Percentiles rank a stretch among this genome's conserved stretches.
Evolutionary conservation across 2,113 vertebrate species (phyloP).

Genomic region (Poecilia latipinna): DNA sequence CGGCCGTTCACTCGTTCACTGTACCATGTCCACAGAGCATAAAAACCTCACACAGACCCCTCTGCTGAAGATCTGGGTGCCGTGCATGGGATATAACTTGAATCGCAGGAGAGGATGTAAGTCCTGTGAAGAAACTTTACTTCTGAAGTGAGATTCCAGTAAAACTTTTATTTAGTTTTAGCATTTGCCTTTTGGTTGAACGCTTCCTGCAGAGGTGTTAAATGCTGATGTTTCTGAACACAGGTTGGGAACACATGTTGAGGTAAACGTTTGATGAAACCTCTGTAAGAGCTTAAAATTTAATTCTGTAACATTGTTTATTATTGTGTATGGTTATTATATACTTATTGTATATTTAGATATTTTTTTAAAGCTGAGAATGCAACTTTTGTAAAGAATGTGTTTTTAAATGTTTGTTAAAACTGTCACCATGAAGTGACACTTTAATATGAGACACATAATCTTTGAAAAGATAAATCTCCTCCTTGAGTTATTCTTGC

Average conservation of each 20-base stretch:
- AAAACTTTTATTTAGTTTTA: neutral
- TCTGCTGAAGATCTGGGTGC: slow-evolving; percentile 90
- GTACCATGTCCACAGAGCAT: slow-evolving; percentile 65
- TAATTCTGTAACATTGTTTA: no score
- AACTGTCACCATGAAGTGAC: no score
- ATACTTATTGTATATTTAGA: no score
- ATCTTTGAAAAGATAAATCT: no score
- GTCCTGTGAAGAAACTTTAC: slow-evolving; percentile 44
- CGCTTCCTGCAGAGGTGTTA: neutral
- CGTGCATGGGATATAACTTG: slow-evolving; percentile 75
- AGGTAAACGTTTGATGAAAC: slow-evolving; percentile 21
- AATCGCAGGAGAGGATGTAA: slow-evolving; percentile 85
- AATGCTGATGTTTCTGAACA: neutral
- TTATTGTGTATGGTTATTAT: no score
- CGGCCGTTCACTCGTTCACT: slow-evolving; percentile 3
- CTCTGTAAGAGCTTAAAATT: slow-evolving; percentile 26
- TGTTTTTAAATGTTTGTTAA: no score
- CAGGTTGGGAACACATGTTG: slow-evolving; percentile 3
- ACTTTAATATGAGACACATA: no score
- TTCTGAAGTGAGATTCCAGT: no score
- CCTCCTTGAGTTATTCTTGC: no score
- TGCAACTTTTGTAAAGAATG: no score
- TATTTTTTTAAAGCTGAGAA: no score
- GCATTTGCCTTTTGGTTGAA: neutral
- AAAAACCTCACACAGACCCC: slow-evolving; percentile 85